These are phyloP conservation scores for Diachasmimorpha longicaudata DNA, from an alignment of 1,140 invertebrate species.

Conservation along the genomic window DNA sequence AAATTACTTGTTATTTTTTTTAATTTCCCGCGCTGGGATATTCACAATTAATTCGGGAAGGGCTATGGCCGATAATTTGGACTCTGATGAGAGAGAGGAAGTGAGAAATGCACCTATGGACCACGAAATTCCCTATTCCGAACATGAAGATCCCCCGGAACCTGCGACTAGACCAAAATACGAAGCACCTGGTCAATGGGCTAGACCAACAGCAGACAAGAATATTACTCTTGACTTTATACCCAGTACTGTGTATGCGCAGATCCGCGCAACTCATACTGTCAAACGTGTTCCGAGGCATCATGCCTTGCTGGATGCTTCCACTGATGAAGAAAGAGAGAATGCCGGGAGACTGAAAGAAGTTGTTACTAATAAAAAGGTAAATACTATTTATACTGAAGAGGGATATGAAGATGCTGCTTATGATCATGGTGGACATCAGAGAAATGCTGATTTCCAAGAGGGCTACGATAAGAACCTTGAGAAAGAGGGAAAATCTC, in stretches of 20 bases:
- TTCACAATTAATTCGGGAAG: not conserved
- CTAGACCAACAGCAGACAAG: slow-evolving; percentile 50
- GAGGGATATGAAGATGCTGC: slow-evolving; percentile 80
- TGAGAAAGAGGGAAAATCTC: not conserved
- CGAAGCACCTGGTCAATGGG: slow-evolving; percentile 60
- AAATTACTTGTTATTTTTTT: slow-evolving; percentile 18
- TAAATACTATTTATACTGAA: slow-evolving; percentile 76
- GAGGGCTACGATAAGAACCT: slow-evolving; percentile 54
- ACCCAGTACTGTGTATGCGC: slow-evolving; percentile 71
- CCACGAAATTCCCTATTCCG: slow-evolving; percentile 51
- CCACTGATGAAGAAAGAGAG: slow-evolving; percentile 66
- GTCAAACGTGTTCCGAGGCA: slow-evolving; percentile 67
- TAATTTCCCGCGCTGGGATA: not conserved
- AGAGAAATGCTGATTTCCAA: slow-evolving; percentile 68
- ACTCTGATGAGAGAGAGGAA: slow-evolving; percentile 21
- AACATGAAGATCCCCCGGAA: slow-evolving; percentile 56
- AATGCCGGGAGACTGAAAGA: slow-evolving; percentile 70
- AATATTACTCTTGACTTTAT: slow-evolving; percentile 66
- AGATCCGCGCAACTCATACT: slow-evolving; percentile 70
- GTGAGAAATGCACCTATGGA: slow-evolving; percentile 33
- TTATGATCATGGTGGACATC: slow-evolving; percentile 77
- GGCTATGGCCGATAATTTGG: not conserved
- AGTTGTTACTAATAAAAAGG: slow-evolving; percentile 73
- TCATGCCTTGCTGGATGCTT: slow-evolving; percentile 64
- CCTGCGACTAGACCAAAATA: slow-evolving; percentile 63